A percentile compares a stretch with the other conserved stretches of the same genome.
Conservation (phyloP, 2,888 invertebrate genomes). For the Trichacis sp. region DNA sequence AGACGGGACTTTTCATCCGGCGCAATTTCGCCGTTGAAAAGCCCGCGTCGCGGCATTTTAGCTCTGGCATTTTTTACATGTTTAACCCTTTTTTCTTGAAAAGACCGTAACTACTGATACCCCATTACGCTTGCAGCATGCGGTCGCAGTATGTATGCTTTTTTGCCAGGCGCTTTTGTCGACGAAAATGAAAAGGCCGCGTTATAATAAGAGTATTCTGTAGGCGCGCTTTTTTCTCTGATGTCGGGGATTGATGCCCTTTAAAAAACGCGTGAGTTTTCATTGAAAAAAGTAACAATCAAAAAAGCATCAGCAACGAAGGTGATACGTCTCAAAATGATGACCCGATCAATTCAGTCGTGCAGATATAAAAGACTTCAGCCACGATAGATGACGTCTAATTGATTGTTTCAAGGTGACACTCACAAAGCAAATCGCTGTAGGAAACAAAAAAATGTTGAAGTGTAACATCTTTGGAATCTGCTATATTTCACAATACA, state of each 20-base stretch:
- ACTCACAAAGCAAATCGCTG: constrained; percentile 25
- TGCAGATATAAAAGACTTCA: constrained; percentile 15
- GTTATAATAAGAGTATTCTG: background rate
- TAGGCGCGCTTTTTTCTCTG: background rate
- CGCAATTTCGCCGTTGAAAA: no score
- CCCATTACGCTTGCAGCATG: no score
- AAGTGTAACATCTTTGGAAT: constrained; percentile 25
- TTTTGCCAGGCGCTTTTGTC: no score
- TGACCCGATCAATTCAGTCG: constrained; percentile 15
- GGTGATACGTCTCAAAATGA: constrained; percentile 5
- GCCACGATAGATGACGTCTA: constrained; percentile 17
- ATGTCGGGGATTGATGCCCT: background rate
- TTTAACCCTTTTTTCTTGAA: background rate
- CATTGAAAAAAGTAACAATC: background rate
- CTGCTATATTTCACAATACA: no score
- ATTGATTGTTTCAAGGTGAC: constrained; percentile 23
- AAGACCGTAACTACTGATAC: no score
- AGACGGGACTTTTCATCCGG: no score
- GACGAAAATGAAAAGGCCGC: no score
- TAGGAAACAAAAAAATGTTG: constrained; percentile 29
- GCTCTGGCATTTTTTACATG: background rate
- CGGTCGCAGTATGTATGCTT: no score
- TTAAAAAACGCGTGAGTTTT: constrained; percentile 7
- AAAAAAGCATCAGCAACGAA: background rate
- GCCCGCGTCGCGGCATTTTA: no score